Evolutionary conservation across 2,888 invertebrate species (phyloP), one percentile per base, ranked within the genome.

Genomic region (Drosophila suboccidentalis): DNA sequence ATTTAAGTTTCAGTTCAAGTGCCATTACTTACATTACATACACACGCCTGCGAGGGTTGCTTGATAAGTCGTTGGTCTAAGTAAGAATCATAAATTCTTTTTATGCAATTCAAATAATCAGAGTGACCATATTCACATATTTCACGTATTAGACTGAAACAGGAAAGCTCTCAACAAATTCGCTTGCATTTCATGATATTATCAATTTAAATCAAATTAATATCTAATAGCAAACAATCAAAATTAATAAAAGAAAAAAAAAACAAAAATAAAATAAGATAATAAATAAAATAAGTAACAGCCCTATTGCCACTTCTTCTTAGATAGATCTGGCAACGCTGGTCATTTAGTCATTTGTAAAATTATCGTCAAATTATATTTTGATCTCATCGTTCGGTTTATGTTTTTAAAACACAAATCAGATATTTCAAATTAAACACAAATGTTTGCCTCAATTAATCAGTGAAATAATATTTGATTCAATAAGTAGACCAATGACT

Each of bases 1-100:
- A 26, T 38, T 61, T 82, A 87, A 84, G 71, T 89, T 89, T 86
- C 73, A 84, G 77, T 86, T 86, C 72, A 86, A 86, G 85, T 86
- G 85, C 85, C 85, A 86, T 86, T 84, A 87, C 62, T 61, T 54
- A 66, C 62, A 55, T 22, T 29, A 53, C 19, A 54, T 17, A 67
- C 36, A 60, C 13, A 64, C 26, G 65, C 19, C 22, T 9, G 55
- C 41, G 38, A 38, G n/a, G n/a, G 38, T 38, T 2, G n/a, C n/a
- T 6, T 6, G 5, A n/a, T 38, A 38, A 38, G n/a, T 38, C 38
- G 5, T 38, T 8, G n/a, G 38, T n/a, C 6, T 38, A n/a, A 38
- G 8, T 13, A 36, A 13, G 34, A 11, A 36, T 6, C 32, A 3
- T 10, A 10, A 32, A 26, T 6, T 26, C 26, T 5, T 11, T 34